Evolutionary conservation across 1,140 invertebrate species (phyloP), one percentile per base, ranked within the genome.

Genomic region (Hetaerina americana): DNA sequence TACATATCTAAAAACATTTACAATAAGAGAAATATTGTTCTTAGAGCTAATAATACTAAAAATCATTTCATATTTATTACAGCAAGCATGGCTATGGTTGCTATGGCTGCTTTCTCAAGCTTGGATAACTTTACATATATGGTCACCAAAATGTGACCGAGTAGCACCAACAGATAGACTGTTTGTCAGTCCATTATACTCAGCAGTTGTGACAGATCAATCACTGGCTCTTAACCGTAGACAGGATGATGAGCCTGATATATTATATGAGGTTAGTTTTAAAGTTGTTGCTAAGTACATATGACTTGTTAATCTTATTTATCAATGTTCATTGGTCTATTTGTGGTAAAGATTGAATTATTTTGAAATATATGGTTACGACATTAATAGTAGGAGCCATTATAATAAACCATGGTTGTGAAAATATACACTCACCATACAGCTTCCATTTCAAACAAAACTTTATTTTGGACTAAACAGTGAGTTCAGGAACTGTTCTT

Each of bases 121-220:
- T 0, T 97, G 95, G 95, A 92, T 98, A 24, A 94, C 94, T 0
- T 83, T 97, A 66, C 96, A 99, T 77, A 95, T 99, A 66, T 99
- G 96, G 96, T 95, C 90, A 0, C 95, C 96, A 0, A 96, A 98
- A 83, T 95, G 93, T 76, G 96, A 99, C 83, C 89, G 97, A 85
- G 85, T 99, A 72, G 96, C 96, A 0, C 89, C 93, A 5, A 98
- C 95, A 0, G 96, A 98, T 78, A 96, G 96, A 82, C 81, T 99
- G 10, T 99, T 98, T 77, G 92, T 99, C 0, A 86, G 90, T 24
- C 96, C 96, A 0, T 96, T 98, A 90, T 99, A 98, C 81, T 91
- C 92, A 77, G 90, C 91, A 0, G 79, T 96, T 8, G 82, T 99
- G 12, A 93, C 99, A 72, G 97, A 99, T 81, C 97, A 99, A 82